A percentile compares a stretch with the other conserved stretches of the same genome.
Conservation (phyloP, 1,140 invertebrate genomes). For the Pogonus chalceus region DNA sequence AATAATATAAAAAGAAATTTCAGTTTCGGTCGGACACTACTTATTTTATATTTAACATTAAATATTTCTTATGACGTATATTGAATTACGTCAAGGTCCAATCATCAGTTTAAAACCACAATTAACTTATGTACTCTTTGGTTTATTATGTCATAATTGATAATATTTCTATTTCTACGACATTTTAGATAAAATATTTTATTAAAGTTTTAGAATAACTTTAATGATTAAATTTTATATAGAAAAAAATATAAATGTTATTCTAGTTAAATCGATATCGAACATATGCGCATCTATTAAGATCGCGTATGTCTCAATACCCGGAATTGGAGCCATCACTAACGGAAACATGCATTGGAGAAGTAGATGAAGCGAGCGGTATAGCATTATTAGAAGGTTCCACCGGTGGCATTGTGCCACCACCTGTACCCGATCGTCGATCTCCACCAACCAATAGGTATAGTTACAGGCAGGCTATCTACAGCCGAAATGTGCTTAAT, state of each 20-base stretch:
- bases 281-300: conserved; percentile 72
- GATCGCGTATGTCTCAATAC: conserved; percentile 56
- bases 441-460: conserved; percentile 60
- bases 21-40: too few species aligned
- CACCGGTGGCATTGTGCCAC: conserved; percentile 32
- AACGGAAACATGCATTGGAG: conserved; percentile 63
- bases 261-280: conserved; percentile 78
- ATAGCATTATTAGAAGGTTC: conserved; percentile 32
- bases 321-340: conserved; percentile 51
- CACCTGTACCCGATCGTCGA: conserved; percentile 40
- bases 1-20: too few species aligned
- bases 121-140: too few species aligned
- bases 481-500: conserved; percentile 49
- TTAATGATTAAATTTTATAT: too few species aligned
- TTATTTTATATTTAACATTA: too few species aligned
- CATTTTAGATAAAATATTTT: too few species aligned
- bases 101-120: too few species aligned
- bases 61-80: too few species aligned
- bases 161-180: too few species aligned
- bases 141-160: too few species aligned
- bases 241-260: conserved; percentile 9
- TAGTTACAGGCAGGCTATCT: conserved; percentile 66
- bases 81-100: too few species aligned
- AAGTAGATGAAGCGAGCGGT: conserved; percentile 56
- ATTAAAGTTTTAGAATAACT: too few species aligned